Evolutionary conservation across 2,113 vertebrate species (phyloP).

Genomic region (Sterrhoptilus dennistouni): DNA sequence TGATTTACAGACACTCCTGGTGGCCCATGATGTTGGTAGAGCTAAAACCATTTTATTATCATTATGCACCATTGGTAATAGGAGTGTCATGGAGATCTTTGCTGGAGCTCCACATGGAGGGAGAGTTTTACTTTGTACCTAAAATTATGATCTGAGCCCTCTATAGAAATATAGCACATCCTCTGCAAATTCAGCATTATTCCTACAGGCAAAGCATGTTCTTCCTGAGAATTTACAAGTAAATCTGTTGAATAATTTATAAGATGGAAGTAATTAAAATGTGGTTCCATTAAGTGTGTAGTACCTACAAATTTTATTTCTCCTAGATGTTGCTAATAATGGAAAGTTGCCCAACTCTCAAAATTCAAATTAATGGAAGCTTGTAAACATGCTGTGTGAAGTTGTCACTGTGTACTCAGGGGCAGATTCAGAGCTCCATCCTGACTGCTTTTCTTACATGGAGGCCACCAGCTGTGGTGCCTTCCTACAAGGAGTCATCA

Average conservation of each 20-base stretch:
- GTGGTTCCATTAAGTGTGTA: not conserved
- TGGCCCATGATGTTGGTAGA: not conserved
- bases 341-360: not conserved
- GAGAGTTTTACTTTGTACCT: not conserved
- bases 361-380: not conserved
- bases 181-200: not conserved
- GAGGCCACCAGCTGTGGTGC: not conserved
- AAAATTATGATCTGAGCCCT: not conserved
- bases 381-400: not conserved
- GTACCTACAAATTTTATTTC: not conserved
- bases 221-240: not conserved
- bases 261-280: not conserved
- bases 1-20: not conserved
- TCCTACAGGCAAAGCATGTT: not conserved
- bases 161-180: not conserved
- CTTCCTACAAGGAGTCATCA: not conserved
- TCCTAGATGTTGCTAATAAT: not conserved
- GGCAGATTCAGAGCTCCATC: not conserved
- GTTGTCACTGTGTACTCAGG: not conserved
- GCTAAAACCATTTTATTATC: not conserved
- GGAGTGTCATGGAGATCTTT: not conserved
- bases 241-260: not conserved
- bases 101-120: accelerated
- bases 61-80: not conserved
- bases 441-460: not conserved